Percentiles rank a stretch among this genome's conserved stretches.
Evolutionary conservation across 2,888 invertebrate genomes (phyloP).

Genomic region (Pristionchus arcanus): DNA sequence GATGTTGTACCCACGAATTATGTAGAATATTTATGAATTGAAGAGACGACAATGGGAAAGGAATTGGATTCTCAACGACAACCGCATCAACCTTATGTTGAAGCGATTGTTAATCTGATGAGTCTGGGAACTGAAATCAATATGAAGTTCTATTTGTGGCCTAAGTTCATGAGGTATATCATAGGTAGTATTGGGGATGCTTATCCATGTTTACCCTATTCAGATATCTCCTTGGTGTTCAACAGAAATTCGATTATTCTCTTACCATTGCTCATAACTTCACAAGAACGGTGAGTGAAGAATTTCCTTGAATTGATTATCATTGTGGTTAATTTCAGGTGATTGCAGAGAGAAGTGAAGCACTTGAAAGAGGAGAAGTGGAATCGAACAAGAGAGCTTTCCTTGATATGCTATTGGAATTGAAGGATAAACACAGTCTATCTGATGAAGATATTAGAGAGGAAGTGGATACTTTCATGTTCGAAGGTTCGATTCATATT

Average conservation of each 20-base stretch:
- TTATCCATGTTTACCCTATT: neutral
- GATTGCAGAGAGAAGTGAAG: neutral
- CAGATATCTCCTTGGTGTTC: conserved; percentile 19
- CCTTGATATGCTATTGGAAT: conserved; percentile 41
- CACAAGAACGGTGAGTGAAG: neutral
- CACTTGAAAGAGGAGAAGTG: conserved; percentile 14
- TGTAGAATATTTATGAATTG: too few relatives aligned
- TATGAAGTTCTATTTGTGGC: conserved; percentile 42
- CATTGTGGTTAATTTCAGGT: neutral
- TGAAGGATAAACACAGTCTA: neutral
- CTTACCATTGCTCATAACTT: conserved; percentile 13
- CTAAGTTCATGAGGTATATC: neutral
- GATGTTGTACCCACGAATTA: neutral
- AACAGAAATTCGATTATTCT: neutral
- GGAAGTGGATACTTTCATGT: conserved; percentile 54
- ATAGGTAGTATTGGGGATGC: neutral
- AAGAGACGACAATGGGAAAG: conserved; percentile 50
- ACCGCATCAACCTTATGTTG: conserved; percentile 31
- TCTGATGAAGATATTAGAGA: conserved; percentile 46
- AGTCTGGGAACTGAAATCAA: conserved; percentile 19
- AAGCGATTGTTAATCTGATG: conserved; percentile 39
- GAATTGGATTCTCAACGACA: conserved; percentile 21
- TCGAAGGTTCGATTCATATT: conserved; percentile 17
- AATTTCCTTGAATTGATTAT: neutral
- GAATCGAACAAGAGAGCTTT: conserved; percentile 48